Base-by-base conservation (phyloP, 2,113 vertebrate species). In the Actinemys pallida region DNA sequence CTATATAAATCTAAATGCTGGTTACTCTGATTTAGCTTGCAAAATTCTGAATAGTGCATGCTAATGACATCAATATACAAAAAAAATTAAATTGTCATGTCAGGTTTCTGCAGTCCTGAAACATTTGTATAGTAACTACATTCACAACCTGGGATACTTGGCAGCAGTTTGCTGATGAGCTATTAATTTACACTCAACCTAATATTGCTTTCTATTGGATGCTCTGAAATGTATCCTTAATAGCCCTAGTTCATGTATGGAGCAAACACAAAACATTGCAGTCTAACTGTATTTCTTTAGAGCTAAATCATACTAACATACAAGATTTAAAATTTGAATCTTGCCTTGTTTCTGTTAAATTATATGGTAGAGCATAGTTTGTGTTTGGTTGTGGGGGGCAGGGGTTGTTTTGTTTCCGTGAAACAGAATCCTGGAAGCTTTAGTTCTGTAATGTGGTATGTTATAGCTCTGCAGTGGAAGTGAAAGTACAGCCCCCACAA, bases 401-500 rank as follows among this genome's bases (percentile, higher is more conserved):
- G 49, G 59, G 50, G 81, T 93, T 22, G 10, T 50, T 0, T 0
- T 95, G 94, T 88, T 89, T 39, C 53, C 72, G 27, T 91, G 81
- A 96, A 88, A 22, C 85, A 91, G 78, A 94, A 76, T 88, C 86
- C 35, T 92, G 90, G 89, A 27, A 76, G 79, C 65, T 93, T 94
- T 89, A 69, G 83, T 95, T 94, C 53, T 93, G 56, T 92, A 39
- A 59, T 88, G 69, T 84, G 65, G 35, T 69, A 69, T 86, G 31
- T 39, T 90, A 75, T 9, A 92, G 3, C 54, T 25, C 59, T 86
- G n/a, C 52, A 86, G 72, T 69, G 89, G 90, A 92, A 88, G 81
- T 94, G 72, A 93, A 91, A 94, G 90, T 49, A 82, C 47, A 86
- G 8, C 90, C 95, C n/a, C 69, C 42, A 56, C 85, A 93, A 89